Base-by-base conservation (phyloP, 2,113 vertebrate genomes). In the Pavo muticus region DNA sequence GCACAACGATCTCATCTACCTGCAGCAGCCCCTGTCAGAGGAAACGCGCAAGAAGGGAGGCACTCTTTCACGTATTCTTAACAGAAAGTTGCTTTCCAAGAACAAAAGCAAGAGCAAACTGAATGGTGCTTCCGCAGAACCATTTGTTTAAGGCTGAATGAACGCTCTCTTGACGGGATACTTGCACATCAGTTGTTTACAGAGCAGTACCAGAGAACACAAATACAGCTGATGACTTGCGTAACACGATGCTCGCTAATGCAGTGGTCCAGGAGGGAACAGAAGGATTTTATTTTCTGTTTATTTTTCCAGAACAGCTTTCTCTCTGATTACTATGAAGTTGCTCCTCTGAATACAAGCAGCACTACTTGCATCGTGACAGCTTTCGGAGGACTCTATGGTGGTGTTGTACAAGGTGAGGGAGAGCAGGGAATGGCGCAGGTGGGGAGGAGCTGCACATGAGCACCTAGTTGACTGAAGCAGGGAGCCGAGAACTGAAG, bases 1-100 rank as follows among this genome's bases (percentile, higher is more conserved):
- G 0, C 99, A 99, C 97, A 99, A 99, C 1, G 99, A 99, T 97
- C 98, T 99, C 61, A 98, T 98, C 71, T 99, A 99, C 98, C 96
- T 99, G 92, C 98, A 99, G 96, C 98, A 98, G 84, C 98, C 98
- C 0, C 68, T 97, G 29, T 52, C 97, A 0, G 98, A 98, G 88
- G 98, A 98, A 68, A 72, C 97, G 3, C 98, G 97, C 91, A 98
- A 97, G 96, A 98, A 98, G 68, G 98, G 98, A 2, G 97, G 96
- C 71, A 99, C 98, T 0, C 97, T 99, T 25, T 98, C 97, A 63
- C 97, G 98, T 25, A 98, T 99, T 84, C 98, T 99, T 48, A 98
- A 97, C 97, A 98, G 96, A 96, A 99, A 98, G 96, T 98, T 98
- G 74, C 97, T 98, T 42, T 96, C 98, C 86, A 98, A 96, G 96